A percentile compares a stretch with the other conserved stretches of the same genome.
Evolutionary conservation across 2,797 vertebrate species (phyloP).

Genomic region (Microtus agrestis): DNA sequence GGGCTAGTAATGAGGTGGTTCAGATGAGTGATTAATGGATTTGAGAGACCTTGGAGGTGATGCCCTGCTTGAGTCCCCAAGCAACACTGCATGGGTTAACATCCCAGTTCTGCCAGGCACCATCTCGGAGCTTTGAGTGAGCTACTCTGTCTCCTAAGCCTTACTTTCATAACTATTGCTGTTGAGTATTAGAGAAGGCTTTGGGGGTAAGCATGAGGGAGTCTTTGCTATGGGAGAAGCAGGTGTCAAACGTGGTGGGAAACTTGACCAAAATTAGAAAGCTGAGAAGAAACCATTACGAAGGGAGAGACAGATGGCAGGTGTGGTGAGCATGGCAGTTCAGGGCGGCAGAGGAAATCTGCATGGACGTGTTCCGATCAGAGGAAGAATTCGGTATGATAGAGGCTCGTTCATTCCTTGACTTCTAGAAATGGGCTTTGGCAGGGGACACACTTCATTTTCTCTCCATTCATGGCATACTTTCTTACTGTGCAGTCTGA

Average conservation of each 20-base stretch:
- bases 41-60: background rate
- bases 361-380: background rate
- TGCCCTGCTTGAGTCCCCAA: background rate
- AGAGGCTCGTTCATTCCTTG: background rate
- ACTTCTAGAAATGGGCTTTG: background rate
- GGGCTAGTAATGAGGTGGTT: background rate
- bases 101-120: background rate
- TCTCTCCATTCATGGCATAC: background rate
- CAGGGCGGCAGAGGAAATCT: background rate
- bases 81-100: background rate
- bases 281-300: background rate
- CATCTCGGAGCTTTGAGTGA: background rate
- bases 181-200: background rate
- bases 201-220: background rate
- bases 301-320: background rate
- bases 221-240: background rate
- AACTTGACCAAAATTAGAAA: background rate
- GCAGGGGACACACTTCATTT: background rate
- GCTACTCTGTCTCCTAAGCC: background rate
- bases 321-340: background rate
- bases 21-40: background rate
- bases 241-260: background rate
- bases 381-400: background rate
- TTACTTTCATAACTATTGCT: background rate
- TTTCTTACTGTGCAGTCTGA: background rate